Evolutionary conservation across 1,140 invertebrate genomes (phyloP), one percentile per base, ranked within the genome.

Genomic region (Heliothis subflexa): DNA sequence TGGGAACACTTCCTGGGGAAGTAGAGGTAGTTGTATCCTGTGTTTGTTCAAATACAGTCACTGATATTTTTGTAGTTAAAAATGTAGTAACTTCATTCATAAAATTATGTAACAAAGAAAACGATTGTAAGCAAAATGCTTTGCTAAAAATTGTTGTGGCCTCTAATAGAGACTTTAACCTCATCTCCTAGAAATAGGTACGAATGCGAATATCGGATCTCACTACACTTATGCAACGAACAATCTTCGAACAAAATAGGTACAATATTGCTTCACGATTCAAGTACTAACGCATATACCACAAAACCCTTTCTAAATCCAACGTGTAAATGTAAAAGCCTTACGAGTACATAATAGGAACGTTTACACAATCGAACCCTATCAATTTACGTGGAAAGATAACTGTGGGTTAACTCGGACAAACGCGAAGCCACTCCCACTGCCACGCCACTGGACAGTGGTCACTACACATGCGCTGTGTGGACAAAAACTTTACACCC

Each of bases 391-490:
- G 70, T 80, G 64, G 59, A 81, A 83, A 81, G 21, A 7, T 55
- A 52, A 73, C 49, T 70, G 57, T 85, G 84, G 81, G 79, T 74
- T 33, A 80, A 80, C 40, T 64, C 52, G 54, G 59, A 55, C 73
- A 82, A 78, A 71, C 68, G 50, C 74, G 81, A 70, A 80, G 86
- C 91, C 89, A 88, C 92, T 86, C 92, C 92, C 90, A 85, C 85
- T 54, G 77, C 54, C 81, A 76, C 84, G 86, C 81, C 78, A 93
- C 66, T 89, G 92, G 92, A 91, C 92, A 93, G 71, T 91, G 92
- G 92, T 93, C 92, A 93, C 71, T 72, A 92, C 85, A 86, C 91
- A 91, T 90, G 92, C 92, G 91, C 92, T 28, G 71, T 90, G 66
- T 90, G 70, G 77, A 83, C 81, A 80, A 78, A 79, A 75, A 79